phyloP scores from a whole-genome alignment of 1,140 invertebrate genomes.

The Pseudoatta argentina region DNA sequence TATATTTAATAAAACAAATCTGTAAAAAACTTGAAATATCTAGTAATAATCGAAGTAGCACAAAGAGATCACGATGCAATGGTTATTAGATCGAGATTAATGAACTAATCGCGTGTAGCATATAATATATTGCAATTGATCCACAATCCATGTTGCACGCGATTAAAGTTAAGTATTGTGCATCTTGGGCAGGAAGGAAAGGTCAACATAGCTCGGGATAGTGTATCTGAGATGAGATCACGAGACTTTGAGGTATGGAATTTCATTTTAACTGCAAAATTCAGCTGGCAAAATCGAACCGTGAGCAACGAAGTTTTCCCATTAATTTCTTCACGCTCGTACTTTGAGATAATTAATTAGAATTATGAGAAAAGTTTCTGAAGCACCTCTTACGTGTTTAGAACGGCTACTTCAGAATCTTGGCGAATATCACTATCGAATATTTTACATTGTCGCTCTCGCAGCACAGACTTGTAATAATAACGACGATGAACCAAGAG shows the following conservation, averaged over 20 bases:
- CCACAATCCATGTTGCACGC: not conserved
- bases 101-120: not conserved
- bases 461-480: constrained; percentile 24
- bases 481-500: not conserved
- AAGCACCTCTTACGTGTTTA: constrained; percentile 73
- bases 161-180: constrained; percentile 17
- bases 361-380: constrained; percentile 67
- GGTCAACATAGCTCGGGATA: not conserved
- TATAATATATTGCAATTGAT: not conserved
- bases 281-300: constrained; percentile 63
- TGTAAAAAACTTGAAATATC: not conserved
- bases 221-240: constrained; percentile 7
- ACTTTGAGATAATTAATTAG: constrained; percentile 66
- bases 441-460: constrained; percentile 43
- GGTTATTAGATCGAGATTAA: not conserved
- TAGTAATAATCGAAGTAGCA: not conserved
- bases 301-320: constrained; percentile 54
- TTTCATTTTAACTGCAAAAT: constrained; percentile 63
- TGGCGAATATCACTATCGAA: constrained; percentile 29
- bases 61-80: not conserved
- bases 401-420: constrained; percentile 63
- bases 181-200: not conserved
- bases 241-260: constrained; percentile 43
- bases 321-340: constrained; percentile 69
- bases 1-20: constrained; percentile 17